Conservation (phyloP, 2,797 vertebrate genomes). For the Heteromormyrus szaboi region DNA sequence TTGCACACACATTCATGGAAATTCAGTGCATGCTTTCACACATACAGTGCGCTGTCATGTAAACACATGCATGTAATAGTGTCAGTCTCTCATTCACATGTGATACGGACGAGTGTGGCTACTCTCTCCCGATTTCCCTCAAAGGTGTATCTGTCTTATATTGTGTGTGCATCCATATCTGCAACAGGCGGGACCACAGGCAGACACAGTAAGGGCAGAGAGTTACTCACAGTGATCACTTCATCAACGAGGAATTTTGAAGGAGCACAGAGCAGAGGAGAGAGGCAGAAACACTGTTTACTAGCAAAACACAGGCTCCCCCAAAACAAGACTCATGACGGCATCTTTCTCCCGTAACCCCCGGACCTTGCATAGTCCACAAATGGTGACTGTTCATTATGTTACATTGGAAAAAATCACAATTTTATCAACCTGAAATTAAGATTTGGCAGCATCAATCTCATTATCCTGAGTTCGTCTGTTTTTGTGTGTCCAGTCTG, state of each 20-base stretch:
- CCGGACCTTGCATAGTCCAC: background rate
- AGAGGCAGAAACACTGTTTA: constrained; percentile 1
- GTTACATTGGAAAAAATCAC: background rate
- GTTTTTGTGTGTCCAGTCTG: background rate
- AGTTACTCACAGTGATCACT: constrained; percentile 56
- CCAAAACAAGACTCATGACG: background rate
- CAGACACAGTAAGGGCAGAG: background rate
- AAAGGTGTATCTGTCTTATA: background rate
- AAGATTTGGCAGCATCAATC: background rate
- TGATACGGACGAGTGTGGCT: background rate
- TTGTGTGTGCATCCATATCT: background rate
- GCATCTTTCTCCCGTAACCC: background rate
- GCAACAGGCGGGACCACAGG: background rate
- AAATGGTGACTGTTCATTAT: background rate
- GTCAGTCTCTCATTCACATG: background rate
- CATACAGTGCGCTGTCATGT: background rate
- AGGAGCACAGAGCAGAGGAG: background rate
- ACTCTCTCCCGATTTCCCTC: background rate
- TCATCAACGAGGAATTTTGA: background rate
- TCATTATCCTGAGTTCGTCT: background rate
- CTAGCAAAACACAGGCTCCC: background rate
- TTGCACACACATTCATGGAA: background rate
- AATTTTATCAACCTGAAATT: background rate
- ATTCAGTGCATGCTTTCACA: background rate
- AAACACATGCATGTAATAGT: background rate